Evolutionary conservation across 1,140 invertebrate species (phyloP), one percentile per base, ranked within the genome.

Genomic region (Caenorhabditis brenneri): DNA sequence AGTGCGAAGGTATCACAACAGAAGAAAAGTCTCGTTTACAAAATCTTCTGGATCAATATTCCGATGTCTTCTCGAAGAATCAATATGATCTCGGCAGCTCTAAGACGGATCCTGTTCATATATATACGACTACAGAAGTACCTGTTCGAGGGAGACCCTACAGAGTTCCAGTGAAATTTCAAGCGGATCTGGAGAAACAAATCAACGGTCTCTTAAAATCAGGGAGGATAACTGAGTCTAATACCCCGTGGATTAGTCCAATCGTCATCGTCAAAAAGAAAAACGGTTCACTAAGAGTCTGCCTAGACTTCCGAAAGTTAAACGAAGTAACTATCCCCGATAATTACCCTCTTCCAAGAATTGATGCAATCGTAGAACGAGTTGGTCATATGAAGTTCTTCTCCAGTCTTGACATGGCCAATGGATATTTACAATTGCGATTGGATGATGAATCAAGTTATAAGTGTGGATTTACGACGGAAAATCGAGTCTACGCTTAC

Each of bases 261-360:
- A 85, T 92, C 0, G 91, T 93, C 0, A 69, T 93, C 16, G 91
- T 93, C 0, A 88, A 89, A 84, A 94, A 94, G 83, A 92, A 92
- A 39, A 88, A 93, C 89, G 92, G 80, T 69, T 87, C 69, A 51
- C 87, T 53, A 86, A 10, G 91, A 84, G 83, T 93, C 81, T 92
- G 90, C 83, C 83, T 93, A 0, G 92, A 93, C 87, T 93, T 90
- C 84, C 27, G 92, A 49, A 69, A 82, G 22, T 78, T 93, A 16
- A 93, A 93, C 87, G 16, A 24, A 80, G 88, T 81, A 0, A 93
- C 91, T 0, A 88, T 89, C 0, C 86, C 88, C 65, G 92, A 93
- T 87, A 88, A 85, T 36, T 93, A 91, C 87, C 93, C 93, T 86
- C 78, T 93, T 5, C 93, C 92, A 0, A 65, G 88, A 2, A 92